A percentile compares a stretch with the other conserved stretches of the same genome.
Evolutionary conservation across 2,888 invertebrate species (phyloP).

Genomic region (Apamea sordens): DNA sequence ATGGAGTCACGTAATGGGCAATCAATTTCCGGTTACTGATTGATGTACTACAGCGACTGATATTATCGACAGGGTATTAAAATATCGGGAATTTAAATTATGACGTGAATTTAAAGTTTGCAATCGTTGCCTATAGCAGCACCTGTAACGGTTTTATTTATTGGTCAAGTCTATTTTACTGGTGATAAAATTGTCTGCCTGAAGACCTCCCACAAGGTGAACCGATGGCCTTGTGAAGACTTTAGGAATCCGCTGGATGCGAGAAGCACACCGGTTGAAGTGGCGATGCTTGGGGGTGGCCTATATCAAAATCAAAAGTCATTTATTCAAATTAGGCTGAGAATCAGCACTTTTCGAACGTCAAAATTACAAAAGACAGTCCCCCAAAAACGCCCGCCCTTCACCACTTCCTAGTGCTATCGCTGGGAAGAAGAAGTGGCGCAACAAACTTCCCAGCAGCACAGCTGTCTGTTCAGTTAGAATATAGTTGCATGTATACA

Average conservation of each 20-base stretch:
- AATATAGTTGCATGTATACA: too few species aligned
- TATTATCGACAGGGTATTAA: constrained; percentile 54
- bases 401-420: too few species aligned
- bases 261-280: background rate
- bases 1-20: constrained; percentile 44
- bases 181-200: background rate
- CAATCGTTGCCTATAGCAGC: background rate
- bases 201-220: background rate
- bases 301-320: too few species aligned
- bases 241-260: background rate
- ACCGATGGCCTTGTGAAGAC: background rate
- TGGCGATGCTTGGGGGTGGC: background rate
- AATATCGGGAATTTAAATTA: constrained; percentile 25
- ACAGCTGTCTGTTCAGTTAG: too few species aligned
- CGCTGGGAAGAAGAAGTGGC: too few species aligned
- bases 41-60: constrained; percentile 47
- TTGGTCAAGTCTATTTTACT: background rate
- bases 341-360: too few species aligned
- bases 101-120: background rate
- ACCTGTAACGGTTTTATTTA: background rate
- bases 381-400: too few species aligned
- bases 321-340: too few species aligned
- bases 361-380: too few species aligned
- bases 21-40: constrained; percentile 58
- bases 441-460: too few species aligned